Evolutionary conservation across 1,140 invertebrate genomes (phyloP), one percentile per base, ranked within the genome.

Genomic region (Magallana ariakensis): DNA sequence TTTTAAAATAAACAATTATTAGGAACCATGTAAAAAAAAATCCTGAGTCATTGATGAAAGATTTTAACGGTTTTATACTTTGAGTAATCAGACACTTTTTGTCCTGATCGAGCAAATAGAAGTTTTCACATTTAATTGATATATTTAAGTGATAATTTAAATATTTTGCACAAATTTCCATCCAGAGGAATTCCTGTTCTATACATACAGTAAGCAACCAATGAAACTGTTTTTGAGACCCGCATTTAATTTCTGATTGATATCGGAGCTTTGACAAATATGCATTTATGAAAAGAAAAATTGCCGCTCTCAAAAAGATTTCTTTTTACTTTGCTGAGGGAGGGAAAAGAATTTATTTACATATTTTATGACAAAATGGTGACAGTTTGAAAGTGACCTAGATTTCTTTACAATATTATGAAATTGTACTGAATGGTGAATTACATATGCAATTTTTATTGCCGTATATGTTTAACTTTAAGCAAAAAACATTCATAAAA

Each of bases 61-160:
- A 26, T 75, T 46, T 75, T 75, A 33, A 75, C 66, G 33, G 10
- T 75, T 13, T 75, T 26, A 75, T 75, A 75, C 66, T 75, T 46
- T 26, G 33, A 75, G 66, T 75, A 75, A 75, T 75, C 66, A 75
- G 66, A 26, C 66, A 19, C 13, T 75, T 75, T 60, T 75, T 33
- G 7, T 26, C 33, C 33, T 19, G 33, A 75, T 22, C 66, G 26
- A 26, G 66, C 22, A 75, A 75, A 26, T 75, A 75, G 66, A 75
- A 22, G 19, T 75, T 19, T 75, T 75, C 66, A 75, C 66, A 33
- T 26, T 26, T 26, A 75, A 33, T 75, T 75, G 66, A 75, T 75
- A 75, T 26, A 46, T 2, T 46, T 46, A 33, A 33, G 10, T 75
- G 66, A 75, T 75, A 75, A 26, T 75, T 75, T 13, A 75, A 75